phyloP scores from a whole-genome alignment of 2,888 invertebrate genomes.

The Tortrix viridana region DNA sequence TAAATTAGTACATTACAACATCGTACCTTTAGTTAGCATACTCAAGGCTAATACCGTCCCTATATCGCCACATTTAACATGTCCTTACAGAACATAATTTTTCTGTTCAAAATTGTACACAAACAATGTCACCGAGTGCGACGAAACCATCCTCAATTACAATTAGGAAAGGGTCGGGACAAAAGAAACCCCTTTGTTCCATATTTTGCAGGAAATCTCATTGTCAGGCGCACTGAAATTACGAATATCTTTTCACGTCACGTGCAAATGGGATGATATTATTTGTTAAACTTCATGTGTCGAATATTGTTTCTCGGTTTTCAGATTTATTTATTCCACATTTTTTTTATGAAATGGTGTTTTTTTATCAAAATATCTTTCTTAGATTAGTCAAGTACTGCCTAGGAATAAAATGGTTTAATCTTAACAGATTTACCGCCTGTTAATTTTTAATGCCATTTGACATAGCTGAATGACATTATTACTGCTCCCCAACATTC shows the following conservation, averaged over 20 bases:
- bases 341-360: not conserved
- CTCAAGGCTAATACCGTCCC: no score
- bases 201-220: constrained; percentile 13
- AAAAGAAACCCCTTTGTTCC: constrained; percentile 24
- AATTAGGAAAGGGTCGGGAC: constrained; percentile 16
- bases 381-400: no score
- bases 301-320: constrained; percentile 1
- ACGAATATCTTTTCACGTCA: not conserved
- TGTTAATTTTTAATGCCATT: no score
- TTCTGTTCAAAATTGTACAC: not conserved
- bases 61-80: no score
- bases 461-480: no score
- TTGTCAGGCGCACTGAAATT: constrained; percentile 15
- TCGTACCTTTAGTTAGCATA: no score
- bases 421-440: no score
- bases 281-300: constrained; percentile 3
- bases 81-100: no score
- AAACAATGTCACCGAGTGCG: not conserved
- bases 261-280: constrained; percentile 18
- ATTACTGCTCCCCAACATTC: no score
- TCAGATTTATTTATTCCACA: not conserved
- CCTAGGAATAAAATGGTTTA: no score
- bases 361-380: no score
- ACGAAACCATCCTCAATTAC: constrained; percentile 5
- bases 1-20: no score